These are phyloP conservation scores for Alethe castanea DNA, from an alignment of 2,113 vertebrate genomes.

Conservation along the genomic window DNA sequence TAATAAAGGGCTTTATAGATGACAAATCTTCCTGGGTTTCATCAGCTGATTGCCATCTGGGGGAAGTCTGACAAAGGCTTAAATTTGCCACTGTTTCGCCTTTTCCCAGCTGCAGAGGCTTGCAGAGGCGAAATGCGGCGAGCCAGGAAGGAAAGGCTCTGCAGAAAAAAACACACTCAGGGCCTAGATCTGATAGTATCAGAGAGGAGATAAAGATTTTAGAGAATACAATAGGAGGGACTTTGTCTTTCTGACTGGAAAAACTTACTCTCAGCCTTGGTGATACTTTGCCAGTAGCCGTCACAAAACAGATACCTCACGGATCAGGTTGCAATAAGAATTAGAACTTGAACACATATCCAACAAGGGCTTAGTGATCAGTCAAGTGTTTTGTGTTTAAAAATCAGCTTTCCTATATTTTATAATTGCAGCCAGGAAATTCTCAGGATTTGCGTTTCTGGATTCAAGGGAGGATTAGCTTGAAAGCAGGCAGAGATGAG, in stretches of 20 bases:
- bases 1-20: background rate
- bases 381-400: background rate
- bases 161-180: background rate
- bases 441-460: background rate
- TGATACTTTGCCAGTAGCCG: background rate
- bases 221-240: background rate
- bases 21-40: background rate
- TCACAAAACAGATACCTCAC: background rate
- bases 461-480: background rate
- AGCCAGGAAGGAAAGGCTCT: constrained; percentile 3
- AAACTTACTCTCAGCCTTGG: background rate
- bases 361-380: background rate
- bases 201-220: background rate
- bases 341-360: background rate
- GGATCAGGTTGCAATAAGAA: background rate
- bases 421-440: background rate
- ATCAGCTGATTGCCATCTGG: constrained; percentile 56
- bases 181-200: background rate
- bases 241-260: background rate
- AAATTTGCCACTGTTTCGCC: constrained; percentile 36
- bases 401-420: background rate
- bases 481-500: background rate
- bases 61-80: constrained; percentile 54
- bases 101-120: constrained; percentile 10
- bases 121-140: background rate